Evolutionary conservation across 2,888 invertebrate genomes (phyloP), one percentile per base, ranked within the genome.

Genomic region (Thymelicus acteon): DNA sequence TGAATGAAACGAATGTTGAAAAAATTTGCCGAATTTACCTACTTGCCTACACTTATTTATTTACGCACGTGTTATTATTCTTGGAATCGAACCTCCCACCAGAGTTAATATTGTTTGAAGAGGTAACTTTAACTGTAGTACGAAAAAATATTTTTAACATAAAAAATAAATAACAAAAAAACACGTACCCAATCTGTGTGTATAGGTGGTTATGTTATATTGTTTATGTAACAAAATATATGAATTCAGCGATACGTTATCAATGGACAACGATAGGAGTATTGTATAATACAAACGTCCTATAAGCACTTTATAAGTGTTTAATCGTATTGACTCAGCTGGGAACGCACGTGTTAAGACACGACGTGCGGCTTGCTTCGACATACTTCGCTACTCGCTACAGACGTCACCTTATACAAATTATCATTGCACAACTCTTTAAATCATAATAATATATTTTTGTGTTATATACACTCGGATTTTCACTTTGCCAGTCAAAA

Each of bases 291-390:
- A 64, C 39, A 52, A 15, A 48, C 6, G 49, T 40, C 52, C 64
- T 52, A 12, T 48, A 64, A 52, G 64, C 37, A 52, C 39, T 63
- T 52, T 40, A 48, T 49, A 49, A 52, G 49, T 64, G 64, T 66
- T 48, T 52, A 49, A 61, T 61, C 60, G 47, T 66, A 44, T 67
- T 67, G 60, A 61, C 52, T 61, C 67, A 67, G 67, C 67, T 67
- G 67, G 24, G 49, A n/a, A 10, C 40, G 67, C 67, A 67, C 67
- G 67, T 67, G 67, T 60, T 44, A 6, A 19, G 40, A 10, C 67
- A 67, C 67, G 67, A 12, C 49, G 44, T 39, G 39, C 44, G 58
- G 58, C 60, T 67, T 49, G 48, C 5, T 31, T 31, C 67, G 60
- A 49, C 67, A 40, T 67, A 67, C 67, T 67, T 67, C 24, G 10